Base-by-base conservation (phyloP, 2,113 vertebrate species). In the Hemichromis elongatus region DNA sequence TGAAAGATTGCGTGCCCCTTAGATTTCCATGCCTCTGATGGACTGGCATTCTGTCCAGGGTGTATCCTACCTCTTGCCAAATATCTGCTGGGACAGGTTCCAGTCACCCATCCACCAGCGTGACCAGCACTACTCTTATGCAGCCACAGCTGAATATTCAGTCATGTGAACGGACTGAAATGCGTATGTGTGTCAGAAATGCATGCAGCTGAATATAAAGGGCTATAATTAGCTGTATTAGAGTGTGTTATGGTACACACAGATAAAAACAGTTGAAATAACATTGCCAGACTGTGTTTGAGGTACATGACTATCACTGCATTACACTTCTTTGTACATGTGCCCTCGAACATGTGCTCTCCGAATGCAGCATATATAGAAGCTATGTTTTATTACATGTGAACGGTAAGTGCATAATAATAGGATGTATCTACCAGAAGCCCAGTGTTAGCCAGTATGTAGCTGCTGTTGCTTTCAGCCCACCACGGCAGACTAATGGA, bases 401-500 rank as follows among this genome's bases (percentile, higher is more conserved):
- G 26, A 75, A n/a, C 1, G 2, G 5, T 55, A 16, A 42, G n/a
- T 78, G 80, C 30, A 54, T 82, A 61, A 84, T 84, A 77, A 83
- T n/a, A 70, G 88, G 42, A 61, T 33, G 21, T 56, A 54, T 79
- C 18, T 68, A 77, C 12, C 56, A 77, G 90, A 57, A 33, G 50
- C 16, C 53, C 61, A 8, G 52, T 10, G 61, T 86, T 52, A 16
- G 66, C 70, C 70, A 19, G 24, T 33, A 16, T 35, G 80, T 63
- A 9, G 63, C 81, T 73, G 79, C 77, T 57, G 85, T 19, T 63
- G 86, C 88, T 86, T 66, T 61, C 75, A 33, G 78, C 85, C 81
- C 77, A 37, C 73, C 86, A 47, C 89, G 6, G 50, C 82, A 57
- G 73, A 14, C 88, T 92, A 90, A 93, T 94, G 88, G 92, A 90